Evolutionary conservation across 1,140 invertebrate species (phyloP).

Genomic region (Leptopilina boulardi): DNA sequence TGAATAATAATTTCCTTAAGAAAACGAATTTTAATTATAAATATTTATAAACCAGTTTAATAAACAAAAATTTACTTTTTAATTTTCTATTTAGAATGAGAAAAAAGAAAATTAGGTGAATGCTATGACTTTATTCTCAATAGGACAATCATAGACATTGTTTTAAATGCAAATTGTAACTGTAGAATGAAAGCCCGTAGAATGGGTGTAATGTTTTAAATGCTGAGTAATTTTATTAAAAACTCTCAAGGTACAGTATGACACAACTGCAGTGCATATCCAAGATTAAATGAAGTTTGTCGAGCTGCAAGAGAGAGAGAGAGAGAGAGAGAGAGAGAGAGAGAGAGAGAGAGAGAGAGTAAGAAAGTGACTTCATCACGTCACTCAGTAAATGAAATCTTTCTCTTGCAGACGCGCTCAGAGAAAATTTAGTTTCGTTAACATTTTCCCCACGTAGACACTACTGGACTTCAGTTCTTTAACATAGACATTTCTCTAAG

Average conservation of each 20-base stretch:
- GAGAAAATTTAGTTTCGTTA: constrained; percentile 30
- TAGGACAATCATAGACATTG: too few species aligned
- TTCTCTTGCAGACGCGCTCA: constrained; percentile 25
- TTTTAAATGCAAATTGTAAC: not conserved
- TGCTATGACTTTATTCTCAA: too few species aligned
- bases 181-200: not conserved
- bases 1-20: too few species aligned
- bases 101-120: too few species aligned
- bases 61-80: too few species aligned
- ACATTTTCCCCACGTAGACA: constrained; percentile 15
- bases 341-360: not conserved
- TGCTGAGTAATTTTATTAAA: not conserved
- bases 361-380: constrained; percentile 29
- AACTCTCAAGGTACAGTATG: not conserved
- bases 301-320: not conserved
- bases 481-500: not conserved
- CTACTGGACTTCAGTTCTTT: constrained; percentile 9
- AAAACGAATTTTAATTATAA: too few species aligned
- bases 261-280: not conserved
- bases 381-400: constrained; percentile 31
- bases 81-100: not conserved
- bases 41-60: too few species aligned
- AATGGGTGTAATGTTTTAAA: constrained; percentile 1
- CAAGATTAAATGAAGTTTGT: constrained; percentile 30
- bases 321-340: not conserved